phyloP scores from a whole-genome alignment of 2,888 invertebrate species.

The Melanchra persicariae region DNA sequence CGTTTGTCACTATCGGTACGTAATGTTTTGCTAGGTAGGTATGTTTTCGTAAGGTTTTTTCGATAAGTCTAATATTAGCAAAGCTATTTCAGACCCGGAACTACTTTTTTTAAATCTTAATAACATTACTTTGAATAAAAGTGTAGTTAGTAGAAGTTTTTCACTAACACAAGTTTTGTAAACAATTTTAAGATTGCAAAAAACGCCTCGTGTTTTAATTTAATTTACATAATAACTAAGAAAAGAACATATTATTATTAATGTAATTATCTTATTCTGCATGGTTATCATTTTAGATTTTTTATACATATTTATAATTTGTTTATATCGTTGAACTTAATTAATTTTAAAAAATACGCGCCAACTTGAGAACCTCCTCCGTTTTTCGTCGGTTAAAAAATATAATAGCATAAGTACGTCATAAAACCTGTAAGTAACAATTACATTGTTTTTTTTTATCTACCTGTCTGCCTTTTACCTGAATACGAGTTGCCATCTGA shows the following conservation, averaged over 20 bases:
- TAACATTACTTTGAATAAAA: neutral
- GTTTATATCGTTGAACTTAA: too few relatives aligned
- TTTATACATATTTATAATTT: too few relatives aligned
- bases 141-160: neutral
- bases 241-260: neutral
- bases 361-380: too few relatives aligned
- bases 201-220: slow-evolving; percentile 11
- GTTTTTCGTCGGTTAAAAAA: too few relatives aligned
- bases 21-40: slow-evolving; percentile 17
- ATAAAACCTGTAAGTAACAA: neutral
- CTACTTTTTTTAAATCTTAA: neutral
- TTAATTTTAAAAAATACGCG: too few relatives aligned
- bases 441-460: neutral
- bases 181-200: neutral
- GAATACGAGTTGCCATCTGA: neutral
- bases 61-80: neutral
- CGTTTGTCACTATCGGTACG: neutral
- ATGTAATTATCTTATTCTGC: neutral
- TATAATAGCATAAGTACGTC: neutral
- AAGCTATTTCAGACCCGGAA: slow-evolving; percentile 14
- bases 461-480: neutral
- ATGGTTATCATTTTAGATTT: neutral
- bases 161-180: neutral
- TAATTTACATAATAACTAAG: neutral
- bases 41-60: slow-evolving; percentile 20